Percentiles rank a stretch among this genome's conserved stretches.
These are phyloP conservation scores for Noctua fimbriata DNA, from an alignment of 2,888 invertebrate species.

Conservation along the genomic window DNA sequence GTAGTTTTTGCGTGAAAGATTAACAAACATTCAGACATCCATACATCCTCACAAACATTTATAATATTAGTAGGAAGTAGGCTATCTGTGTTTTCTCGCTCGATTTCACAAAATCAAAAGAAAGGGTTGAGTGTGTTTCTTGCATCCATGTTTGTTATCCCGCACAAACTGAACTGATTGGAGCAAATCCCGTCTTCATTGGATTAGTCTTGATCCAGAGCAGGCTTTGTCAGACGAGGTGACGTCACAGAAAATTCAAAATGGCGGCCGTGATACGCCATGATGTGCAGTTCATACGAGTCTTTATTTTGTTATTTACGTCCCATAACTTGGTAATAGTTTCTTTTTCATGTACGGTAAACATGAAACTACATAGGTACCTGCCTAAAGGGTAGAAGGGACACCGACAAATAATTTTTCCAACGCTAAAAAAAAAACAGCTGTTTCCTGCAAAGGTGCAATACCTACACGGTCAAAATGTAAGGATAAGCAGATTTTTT, in stretches of 20 bases:
- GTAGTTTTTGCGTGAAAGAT: too few relatives aligned
- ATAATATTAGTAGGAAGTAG: too few relatives aligned
- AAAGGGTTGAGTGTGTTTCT: not conserved
- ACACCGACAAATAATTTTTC: too few relatives aligned
- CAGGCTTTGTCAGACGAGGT: conserved; percentile 9
- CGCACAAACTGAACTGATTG: not conserved
- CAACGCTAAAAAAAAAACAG: too few relatives aligned
- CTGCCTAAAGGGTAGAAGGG: too few relatives aligned
- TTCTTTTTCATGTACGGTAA: not conserved
- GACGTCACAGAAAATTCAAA: conserved; percentile 17
- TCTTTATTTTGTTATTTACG: not conserved
- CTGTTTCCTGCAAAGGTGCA: too few relatives aligned
- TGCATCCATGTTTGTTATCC: not conserved
- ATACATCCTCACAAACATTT: too few relatives aligned
- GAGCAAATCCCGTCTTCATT: not conserved
- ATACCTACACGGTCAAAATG: too few relatives aligned
- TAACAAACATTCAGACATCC: too few relatives aligned
- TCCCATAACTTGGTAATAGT: not conserved
- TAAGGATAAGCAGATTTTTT: too few relatives aligned
- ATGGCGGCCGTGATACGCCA: not conserved
- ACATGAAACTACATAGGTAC: not conserved
- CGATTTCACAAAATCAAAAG: not conserved
- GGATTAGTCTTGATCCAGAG: not conserved
- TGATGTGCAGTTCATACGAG: not conserved
- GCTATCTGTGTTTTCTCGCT: too few relatives aligned